These are phyloP conservation scores for Columba guinea DNA, from an alignment of 2,797 vertebrate genomes.

Conservation along the genomic window DNA sequence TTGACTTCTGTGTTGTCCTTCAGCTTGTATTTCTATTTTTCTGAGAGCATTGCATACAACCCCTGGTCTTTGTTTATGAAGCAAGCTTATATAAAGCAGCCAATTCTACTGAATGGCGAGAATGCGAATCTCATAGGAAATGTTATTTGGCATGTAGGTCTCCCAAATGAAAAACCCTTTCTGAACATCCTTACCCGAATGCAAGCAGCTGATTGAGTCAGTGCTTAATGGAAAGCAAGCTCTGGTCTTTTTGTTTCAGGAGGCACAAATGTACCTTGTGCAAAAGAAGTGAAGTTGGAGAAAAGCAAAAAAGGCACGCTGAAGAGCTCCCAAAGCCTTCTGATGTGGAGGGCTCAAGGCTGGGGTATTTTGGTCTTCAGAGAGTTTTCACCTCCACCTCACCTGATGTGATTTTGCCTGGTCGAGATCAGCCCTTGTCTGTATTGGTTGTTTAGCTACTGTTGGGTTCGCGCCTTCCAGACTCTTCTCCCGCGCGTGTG, in stretches of 20 bases:
- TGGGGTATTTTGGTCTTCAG: background rate
- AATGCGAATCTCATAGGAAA: background rate
- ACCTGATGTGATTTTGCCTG: rapidly evolving
- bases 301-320: background rate
- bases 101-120: background rate
- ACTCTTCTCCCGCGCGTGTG: rapidly evolving
- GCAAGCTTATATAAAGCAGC: background rate
- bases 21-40: background rate
- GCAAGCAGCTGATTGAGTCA: background rate
- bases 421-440: background rate
- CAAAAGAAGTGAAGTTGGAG: background rate
- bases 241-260: background rate
- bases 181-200: background rate
- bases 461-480: background rate
- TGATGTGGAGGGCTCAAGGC: background rate
- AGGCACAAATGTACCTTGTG: background rate
- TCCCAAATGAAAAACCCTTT: background rate
- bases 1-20: background rate
- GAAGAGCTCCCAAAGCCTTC: background rate
- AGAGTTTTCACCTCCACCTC: background rate
- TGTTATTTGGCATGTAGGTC: background rate
- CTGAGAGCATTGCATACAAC: background rate
- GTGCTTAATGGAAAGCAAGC: background rate
- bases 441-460: background rate
- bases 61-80: background rate